Base-by-base conservation (phyloP, 2,797 vertebrate genomes). In the Prunella strophiata region DNA sequence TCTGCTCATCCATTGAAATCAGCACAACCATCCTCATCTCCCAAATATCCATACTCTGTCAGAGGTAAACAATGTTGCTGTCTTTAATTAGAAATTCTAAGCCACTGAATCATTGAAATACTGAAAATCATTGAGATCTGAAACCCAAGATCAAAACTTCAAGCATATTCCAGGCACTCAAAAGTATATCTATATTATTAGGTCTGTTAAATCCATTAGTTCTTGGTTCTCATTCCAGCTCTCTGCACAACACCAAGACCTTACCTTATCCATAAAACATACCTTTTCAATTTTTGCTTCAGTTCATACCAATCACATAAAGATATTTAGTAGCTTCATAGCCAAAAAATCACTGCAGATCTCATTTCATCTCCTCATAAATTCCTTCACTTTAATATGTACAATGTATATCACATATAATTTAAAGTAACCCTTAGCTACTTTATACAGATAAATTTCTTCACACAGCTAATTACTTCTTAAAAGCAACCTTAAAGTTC, bases 91-190 rank as follows among this genome's bases (percentile, higher is more conserved):
- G 34, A 58, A 66, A 50, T 65, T 90, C 47, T 73, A 62, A 70
- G 16, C 30, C 27, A 70, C 5, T 0, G 0, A 61, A 10, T 65
- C 17, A 47, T 1, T 55, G 58, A 75, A 86, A 68, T 61, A 61
- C 13, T 30, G 36, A 43, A 87, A 66, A 22, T 21, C 7, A 45
- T 13, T 50, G 45, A 74, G 18, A 14, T 83, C 42, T 80, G 57
- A 91, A 89, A 80, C 6, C 10, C 38, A 80, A 76, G 18, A 43
- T 62, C 18, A 40, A 27, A 57, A n/a, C 11, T 76, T 79, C 22
- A 18, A 76, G 4, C 22, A 22, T 55, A 38, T 58, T 84, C 23
- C 25, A 61, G 25, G 29, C 38, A 59, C 48, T 67, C 10, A 0
- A 62, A 91, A 55, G 2, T 36, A 13, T 47, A 65, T 5, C 2